These are phyloP conservation scores for Aptenodytes patagonicus DNA, from an alignment of 2,113 vertebrate genomes.

Conservation along the genomic window DNA sequence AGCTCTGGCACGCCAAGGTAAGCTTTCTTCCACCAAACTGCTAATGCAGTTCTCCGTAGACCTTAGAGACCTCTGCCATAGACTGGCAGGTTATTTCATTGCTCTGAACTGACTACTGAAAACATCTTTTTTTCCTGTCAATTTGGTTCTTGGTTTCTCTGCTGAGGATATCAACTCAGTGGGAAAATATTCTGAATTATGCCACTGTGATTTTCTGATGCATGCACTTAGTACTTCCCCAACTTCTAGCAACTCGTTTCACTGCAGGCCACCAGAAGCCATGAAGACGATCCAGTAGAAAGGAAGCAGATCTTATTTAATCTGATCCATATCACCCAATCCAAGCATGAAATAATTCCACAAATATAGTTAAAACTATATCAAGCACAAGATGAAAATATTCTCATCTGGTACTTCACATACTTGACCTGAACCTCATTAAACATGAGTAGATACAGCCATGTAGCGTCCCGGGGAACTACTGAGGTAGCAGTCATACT, in stretches of 20 bases:
- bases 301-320: not conserved
- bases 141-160: not conserved
- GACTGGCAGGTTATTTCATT: not conserved
- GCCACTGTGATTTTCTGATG: not conserved
- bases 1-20: not conserved
- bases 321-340: not conserved
- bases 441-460: not conserved
- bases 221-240: not conserved
- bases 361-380: not conserved
- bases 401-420: not conserved
- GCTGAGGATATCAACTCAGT: not conserved
- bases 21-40: not conserved
- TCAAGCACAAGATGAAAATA: not conserved
- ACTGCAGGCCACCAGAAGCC: not conserved
- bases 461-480: not conserved
- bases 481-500: not conserved
- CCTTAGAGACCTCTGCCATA: not conserved
- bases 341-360: not conserved
- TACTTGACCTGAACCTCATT: not conserved
- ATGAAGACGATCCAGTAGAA: not conserved
- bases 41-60: not conserved
- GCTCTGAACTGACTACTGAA: not conserved
- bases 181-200: not conserved
- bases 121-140: not conserved
- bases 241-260: not conserved